Conservation (phyloP, 2,888 invertebrate genomes). For the Julus scanicus region DNA sequence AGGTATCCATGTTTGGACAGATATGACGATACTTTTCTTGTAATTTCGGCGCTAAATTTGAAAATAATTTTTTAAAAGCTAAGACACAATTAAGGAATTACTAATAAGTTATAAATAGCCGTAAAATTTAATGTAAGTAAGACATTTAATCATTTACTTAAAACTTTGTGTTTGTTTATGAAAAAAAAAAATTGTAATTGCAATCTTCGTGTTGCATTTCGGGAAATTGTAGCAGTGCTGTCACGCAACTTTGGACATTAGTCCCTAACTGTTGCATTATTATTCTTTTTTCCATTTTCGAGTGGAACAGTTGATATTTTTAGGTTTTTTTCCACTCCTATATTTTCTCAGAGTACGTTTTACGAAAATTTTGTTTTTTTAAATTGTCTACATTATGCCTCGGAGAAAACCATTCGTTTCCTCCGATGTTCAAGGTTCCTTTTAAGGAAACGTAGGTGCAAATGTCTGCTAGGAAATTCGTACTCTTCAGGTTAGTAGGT, state of each 20-base stretch:
- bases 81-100: too few species aligned
- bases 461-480: not conserved
- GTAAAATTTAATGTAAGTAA: too few species aligned
- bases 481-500: constrained; percentile 42
- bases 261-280: not conserved
- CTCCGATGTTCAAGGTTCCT: not conserved
- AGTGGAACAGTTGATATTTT: not conserved
- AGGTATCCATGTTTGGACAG: too few species aligned
- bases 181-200: not conserved
- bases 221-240: not conserved
- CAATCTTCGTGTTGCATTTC: not conserved
- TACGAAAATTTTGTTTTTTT: not conserved
- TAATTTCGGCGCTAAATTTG: too few species aligned
- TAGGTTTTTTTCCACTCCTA: not conserved
- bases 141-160: too few species aligned
- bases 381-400: not conserved
- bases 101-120: too few species aligned
- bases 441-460: not conserved
- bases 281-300: not conserved
- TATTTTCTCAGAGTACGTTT: not conserved
- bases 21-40: too few species aligned
- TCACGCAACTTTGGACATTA: not conserved
- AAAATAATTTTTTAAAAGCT: too few species aligned
- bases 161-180: not conserved
- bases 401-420: not conserved